phyloP scores from a whole-genome alignment of 2,888 invertebrate species.

The Carterocephalus palaemon region DNA sequence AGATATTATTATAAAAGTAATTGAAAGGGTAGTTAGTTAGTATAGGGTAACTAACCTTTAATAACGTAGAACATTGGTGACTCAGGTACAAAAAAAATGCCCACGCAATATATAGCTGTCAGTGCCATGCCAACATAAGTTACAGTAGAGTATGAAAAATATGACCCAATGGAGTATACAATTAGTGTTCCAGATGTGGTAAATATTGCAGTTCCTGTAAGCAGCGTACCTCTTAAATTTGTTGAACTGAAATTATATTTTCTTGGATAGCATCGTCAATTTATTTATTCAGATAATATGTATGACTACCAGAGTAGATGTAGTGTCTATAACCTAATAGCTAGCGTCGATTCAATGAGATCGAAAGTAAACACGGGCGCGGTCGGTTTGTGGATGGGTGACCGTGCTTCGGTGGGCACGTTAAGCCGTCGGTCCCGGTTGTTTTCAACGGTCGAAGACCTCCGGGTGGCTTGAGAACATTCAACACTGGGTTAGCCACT shows the following conservation, averaged over 20 bases:
- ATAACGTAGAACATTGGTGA: slow-evolving; percentile 41
- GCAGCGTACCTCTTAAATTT: slow-evolving; percentile 40
- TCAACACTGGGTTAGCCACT: no score
- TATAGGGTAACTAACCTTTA: slow-evolving; percentile 33
- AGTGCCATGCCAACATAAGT: slow-evolving; percentile 37
- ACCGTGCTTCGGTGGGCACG: no score
- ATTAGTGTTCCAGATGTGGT: slow-evolving; percentile 39
- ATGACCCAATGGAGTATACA: slow-evolving; percentile 40
- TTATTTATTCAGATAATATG: no score
- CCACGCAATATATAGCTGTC: slow-evolving; percentile 29
- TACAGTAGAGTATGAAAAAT: slow-evolving; percentile 32
- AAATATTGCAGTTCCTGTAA: slow-evolving; percentile 40
- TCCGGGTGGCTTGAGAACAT: no score
- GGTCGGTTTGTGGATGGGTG: no score
- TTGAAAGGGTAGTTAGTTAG: background rate
- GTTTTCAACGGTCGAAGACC: no score
- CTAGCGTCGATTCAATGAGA: background rate
- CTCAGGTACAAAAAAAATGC: slow-evolving; percentile 40
- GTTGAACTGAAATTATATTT: slow-evolving; percentile 19
- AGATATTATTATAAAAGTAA: background rate
- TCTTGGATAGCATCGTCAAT: no score
- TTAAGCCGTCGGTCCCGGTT: no score
- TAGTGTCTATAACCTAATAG: background rate
- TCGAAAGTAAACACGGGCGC: no score
- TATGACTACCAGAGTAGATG: background rate